phyloP scores from a whole-genome alignment of 2,888 invertebrate species.

The Urechis unicinctus region DNA sequence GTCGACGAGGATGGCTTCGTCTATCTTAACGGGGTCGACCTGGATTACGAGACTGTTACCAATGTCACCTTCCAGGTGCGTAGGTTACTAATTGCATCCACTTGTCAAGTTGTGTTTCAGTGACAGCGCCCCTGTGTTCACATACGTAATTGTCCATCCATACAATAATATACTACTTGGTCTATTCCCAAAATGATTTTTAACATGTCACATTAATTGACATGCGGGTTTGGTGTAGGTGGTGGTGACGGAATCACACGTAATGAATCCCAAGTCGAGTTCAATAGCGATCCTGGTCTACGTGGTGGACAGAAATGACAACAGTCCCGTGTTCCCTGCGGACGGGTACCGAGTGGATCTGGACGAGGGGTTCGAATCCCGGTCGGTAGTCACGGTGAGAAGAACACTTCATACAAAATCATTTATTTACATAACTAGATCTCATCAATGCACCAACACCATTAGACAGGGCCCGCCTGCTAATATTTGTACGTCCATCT shows the following conservation, averaged over 20 bases:
- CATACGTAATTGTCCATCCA: too few species aligned
- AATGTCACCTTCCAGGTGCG: constrained; percentile 14
- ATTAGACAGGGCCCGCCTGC: too few species aligned
- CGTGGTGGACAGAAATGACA: constrained; percentile 38
- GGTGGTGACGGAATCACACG: constrained; percentile 24
- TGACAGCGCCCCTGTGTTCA: too few species aligned
- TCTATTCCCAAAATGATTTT: not conserved
- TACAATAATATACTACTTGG: too few species aligned
- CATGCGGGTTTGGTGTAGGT: constrained; percentile 20
- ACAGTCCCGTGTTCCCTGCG: constrained; percentile 30
- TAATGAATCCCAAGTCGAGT: constrained; percentile 20
- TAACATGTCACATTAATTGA: not conserved
- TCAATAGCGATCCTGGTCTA: constrained; percentile 27
- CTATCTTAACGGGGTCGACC: constrained; percentile 9
- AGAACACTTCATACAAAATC: too few species aligned
- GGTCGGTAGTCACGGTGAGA: constrained; percentile 15
- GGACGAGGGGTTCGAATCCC: constrained; percentile 16
- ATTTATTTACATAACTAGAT: too few species aligned
- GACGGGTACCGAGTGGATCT: constrained; percentile 22
- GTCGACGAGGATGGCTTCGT: constrained; percentile 16
- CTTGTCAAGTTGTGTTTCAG: not conserved
- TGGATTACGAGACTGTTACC: constrained; percentile 19
- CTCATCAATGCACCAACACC: too few species aligned
- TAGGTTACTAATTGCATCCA: not conserved
- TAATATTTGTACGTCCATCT: too few species aligned